Evolutionary conservation across 2,797 vertebrate species (phyloP).

Genomic region (Cuculus canorus): DNA sequence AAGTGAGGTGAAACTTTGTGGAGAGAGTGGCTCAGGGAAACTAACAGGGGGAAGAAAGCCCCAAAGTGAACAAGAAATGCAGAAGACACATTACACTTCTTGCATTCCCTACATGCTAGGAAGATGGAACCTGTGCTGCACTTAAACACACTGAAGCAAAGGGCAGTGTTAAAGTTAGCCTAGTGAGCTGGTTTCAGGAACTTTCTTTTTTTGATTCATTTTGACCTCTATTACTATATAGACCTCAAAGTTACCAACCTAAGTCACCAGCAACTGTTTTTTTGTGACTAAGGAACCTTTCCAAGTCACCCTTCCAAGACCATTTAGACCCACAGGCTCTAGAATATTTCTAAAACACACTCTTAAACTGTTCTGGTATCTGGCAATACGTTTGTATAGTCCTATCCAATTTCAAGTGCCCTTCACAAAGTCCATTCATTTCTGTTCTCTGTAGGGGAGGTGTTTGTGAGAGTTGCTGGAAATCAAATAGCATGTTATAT

Average conservation of each 20-base stretch:
- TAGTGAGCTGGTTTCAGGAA: neutral
- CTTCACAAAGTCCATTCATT: constrained; percentile 52
- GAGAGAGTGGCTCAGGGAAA: neutral
- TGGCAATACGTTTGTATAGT: neutral
- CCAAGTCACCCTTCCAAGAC: neutral
- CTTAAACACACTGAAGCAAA: neutral
- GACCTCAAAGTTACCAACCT: neutral
- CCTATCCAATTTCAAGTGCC: constrained; percentile 51
- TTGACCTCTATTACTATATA: neutral
- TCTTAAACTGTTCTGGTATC: constrained; percentile 3
- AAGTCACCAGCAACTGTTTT: neutral
- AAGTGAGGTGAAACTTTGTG: neutral
- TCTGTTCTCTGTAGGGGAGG: neutral
- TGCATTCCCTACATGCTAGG: neutral
- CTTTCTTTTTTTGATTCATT: neutral
- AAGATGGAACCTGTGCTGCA: neutral
- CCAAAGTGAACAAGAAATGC: neutral
- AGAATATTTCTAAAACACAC: constrained; percentile 18
- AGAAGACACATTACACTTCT: neutral
- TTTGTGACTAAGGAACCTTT: too few relatives aligned
- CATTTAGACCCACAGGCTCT: neutral
- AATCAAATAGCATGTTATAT: constrained; percentile 22
- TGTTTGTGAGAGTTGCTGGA: neutral
- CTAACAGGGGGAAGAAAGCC: neutral
- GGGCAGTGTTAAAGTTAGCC: neutral